These are phyloP conservation scores for Frieseomelitta varia DNA, from an alignment of 1,140 invertebrate genomes.

Conservation along the genomic window DNA sequence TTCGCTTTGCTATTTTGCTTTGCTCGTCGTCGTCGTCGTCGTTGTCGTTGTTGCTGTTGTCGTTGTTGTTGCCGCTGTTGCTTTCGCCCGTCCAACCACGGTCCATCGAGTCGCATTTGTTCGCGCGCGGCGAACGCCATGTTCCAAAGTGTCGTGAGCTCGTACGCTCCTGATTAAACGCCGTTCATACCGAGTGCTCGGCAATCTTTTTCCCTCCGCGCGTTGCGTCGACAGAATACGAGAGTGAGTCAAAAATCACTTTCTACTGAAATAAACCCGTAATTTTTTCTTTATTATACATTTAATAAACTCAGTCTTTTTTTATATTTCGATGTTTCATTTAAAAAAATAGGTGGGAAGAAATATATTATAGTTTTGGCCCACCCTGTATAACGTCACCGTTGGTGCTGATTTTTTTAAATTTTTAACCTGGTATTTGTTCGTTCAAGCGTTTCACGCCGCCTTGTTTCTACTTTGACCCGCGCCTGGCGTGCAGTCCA, in stretches of 20 bases:
- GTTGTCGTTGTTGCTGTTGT: background rate
- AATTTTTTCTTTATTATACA: too few species aligned
- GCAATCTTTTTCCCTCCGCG: constrained; percentile 3
- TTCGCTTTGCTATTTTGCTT: background rate
- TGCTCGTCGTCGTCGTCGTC: background rate
- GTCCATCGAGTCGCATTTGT: constrained; percentile 39
- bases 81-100: constrained; percentile 6
- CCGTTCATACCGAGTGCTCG: background rate
- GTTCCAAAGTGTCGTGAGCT: constrained; percentile 51
- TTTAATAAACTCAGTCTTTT: too few species aligned
- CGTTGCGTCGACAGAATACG: background rate
- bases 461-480: constrained; percentile 16
- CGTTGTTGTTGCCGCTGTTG: background rate
- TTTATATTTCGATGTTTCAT: too few species aligned
- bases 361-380: too few species aligned
- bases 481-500: constrained; percentile 17
- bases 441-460: constrained; percentile 34
- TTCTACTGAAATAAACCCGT: too few species aligned
- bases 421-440: constrained; percentile 22
- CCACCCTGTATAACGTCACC: too few species aligned
- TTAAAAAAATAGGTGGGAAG: too few species aligned
- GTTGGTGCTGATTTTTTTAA: constrained; percentile 16
- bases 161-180: constrained; percentile 35
- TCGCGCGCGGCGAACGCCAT: constrained; percentile 30
- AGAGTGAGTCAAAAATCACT: too few species aligned